Conservation (phyloP, 1,140 invertebrate genomes). For the Micrasema longulum region DNA sequence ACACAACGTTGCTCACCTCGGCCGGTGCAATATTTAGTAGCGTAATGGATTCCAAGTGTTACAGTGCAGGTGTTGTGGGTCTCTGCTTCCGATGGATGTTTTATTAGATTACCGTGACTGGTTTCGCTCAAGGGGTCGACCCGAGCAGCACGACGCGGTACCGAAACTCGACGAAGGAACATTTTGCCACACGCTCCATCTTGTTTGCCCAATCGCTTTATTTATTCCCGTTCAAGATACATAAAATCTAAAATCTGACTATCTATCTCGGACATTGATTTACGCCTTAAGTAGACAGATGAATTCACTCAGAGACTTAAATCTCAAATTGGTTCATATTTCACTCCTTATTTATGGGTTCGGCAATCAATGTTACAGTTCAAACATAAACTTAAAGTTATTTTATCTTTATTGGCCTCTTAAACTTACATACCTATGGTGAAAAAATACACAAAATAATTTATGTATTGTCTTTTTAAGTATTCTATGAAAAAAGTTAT, state of each 20-base stretch:
- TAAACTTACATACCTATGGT: constrained; percentile 7
- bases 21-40: constrained; percentile 13
- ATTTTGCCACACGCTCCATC: constrained; percentile 2
- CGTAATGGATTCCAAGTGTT: constrained; percentile 23
- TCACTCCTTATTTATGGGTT: constrained; percentile 46
- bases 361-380: constrained; percentile 44
- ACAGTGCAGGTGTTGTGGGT: constrained; percentile 27
- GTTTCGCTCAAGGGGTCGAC: constrained; percentile 1
- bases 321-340: constrained; percentile 39
- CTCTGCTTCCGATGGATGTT: constrained; percentile 16
- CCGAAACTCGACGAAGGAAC: not conserved
- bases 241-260: constrained; percentile 39
- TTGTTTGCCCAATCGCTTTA: constrained; percentile 25
- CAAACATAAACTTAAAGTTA: constrained; percentile 41
- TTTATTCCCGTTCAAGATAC: constrained; percentile 33
- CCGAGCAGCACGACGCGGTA: constrained; percentile 3
- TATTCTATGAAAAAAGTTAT: not conserved
- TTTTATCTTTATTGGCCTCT: constrained; percentile 45
- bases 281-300: constrained; percentile 42
- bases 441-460: constrained; percentile 10
- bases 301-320: constrained; percentile 34
- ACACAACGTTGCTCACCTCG: not conserved
- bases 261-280: constrained; percentile 48
- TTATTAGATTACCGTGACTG: constrained; percentile 39
- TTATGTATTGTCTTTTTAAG: constrained; percentile 9